These are phyloP conservation scores for Eurypyga helias DNA, from an alignment of 2,113 vertebrate species.

Conservation along the genomic window DNA sequence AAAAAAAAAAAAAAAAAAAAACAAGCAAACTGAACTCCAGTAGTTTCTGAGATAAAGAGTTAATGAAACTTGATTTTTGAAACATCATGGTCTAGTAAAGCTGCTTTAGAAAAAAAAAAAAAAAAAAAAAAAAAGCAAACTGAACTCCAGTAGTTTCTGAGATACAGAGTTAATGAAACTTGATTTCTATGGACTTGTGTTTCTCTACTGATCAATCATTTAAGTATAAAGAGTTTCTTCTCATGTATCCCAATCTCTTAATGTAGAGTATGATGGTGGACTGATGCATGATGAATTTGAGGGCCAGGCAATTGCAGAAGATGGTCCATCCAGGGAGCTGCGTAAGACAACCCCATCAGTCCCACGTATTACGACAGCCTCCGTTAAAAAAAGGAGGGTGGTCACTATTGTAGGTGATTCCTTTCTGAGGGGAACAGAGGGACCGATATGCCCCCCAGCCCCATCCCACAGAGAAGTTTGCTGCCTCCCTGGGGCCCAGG, in stretches of 20 bases:
- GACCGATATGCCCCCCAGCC: too few species aligned
- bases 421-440: too few species aligned
- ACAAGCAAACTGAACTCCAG: not conserved
- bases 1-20: not conserved
- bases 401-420: too few species aligned
- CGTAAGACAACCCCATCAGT: too few species aligned
- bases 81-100: not conserved
- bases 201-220: not conserved
- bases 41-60: not conserved
- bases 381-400: too few species aligned
- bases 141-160: not conserved
- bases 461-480: too few species aligned
- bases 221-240: not conserved
- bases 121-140: not conserved
- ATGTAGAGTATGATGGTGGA: not conserved
- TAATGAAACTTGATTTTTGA: not conserved
- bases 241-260: not conserved
- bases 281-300: rapidly evolving
- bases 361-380: too few species aligned
- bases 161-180: not conserved
- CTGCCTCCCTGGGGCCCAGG: too few species aligned
- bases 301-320: too few species aligned
- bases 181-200: not conserved
- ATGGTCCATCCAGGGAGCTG: too few species aligned
- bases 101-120: not conserved